A percentile compares a stretch with the other conserved stretches of the same genome.
phyloP scores from a whole-genome alignment of 1,140 invertebrate genomes.

The Ceratoteleas bidentatus region DNA sequence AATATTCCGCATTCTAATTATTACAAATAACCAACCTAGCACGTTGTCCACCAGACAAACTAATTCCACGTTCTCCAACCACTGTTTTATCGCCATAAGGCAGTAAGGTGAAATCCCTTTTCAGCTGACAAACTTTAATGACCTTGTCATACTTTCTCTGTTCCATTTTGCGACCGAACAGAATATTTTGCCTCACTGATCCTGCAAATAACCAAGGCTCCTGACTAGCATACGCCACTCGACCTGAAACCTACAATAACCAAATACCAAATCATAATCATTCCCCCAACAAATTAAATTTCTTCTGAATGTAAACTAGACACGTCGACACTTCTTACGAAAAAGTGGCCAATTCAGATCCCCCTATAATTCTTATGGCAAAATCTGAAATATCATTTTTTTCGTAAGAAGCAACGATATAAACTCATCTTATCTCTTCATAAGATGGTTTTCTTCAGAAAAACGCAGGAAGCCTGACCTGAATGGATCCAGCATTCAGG shows the following conservation, averaged over 20 bases:
- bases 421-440: no score
- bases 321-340: no score
- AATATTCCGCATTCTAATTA: conserved; percentile 2
- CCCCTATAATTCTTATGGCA: no score
- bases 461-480: conserved; percentile 61
- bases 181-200: conserved; percentile 88
- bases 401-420: no score
- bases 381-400: not conserved
- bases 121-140: conserved; percentile 83
- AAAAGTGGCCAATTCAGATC: no score
- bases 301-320: no score
- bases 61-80: conserved; percentile 91
- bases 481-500: conserved; percentile 79
- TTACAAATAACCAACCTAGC: conserved; percentile 80
- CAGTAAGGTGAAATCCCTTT: conserved; percentile 83
- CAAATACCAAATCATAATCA: not conserved
- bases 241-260: conserved; percentile 80
- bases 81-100: conserved; percentile 87
- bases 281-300: no score
- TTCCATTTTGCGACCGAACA: conserved; percentile 88
- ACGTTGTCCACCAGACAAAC: conserved; percentile 89
- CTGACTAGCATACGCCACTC: conserved; percentile 86
- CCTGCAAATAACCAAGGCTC: conserved; percentile 87
- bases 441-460: no score
- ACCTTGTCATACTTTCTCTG: conserved; percentile 84